Base-by-base conservation (phyloP, 2,113 vertebrate genomes). In the Tapirus terrestris region DNA sequence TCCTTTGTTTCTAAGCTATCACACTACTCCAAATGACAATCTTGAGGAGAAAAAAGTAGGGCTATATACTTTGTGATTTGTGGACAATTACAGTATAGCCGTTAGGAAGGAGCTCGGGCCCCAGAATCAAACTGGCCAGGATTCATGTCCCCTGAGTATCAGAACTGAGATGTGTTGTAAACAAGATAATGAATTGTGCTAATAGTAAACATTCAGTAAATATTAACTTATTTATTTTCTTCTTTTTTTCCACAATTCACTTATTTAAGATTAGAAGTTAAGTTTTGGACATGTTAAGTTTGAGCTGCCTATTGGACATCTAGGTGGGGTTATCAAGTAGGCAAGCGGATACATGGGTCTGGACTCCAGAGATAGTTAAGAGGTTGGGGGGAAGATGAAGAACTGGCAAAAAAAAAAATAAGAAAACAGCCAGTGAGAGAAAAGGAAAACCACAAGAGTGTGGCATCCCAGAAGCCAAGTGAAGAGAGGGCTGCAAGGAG, bases 201-300 rank as follows among this genome's bases (percentile, higher is more conserved):
- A 94, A 76, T 23, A 83, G n/a, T 33, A 51, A 91, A 25, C 53
- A 61, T 21, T 92, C 39, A 25, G 33, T 56, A 89, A 92, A 94
- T 56, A 29, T 75, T 87, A 91, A 45, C 29, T 70, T 82, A 79
- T 51, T 48, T 79, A 4, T 89, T 81, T 73, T 67, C 29, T 87
- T 72, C 63, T 33, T 67, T 96, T 84, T 84, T 83, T 16, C 75
- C 61, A 91, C 14, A 83, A 88, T 81, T 65, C n/a, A 93, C 18
- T 96, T 11, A 85, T 48, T 94, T 88, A 93, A 86, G 31, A 86
- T 68, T 87, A 86, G 53, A 82, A 29, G 48, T 58, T 93, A 95
- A 65, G 18, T 80, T 80, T 81, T 60, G 18, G 8, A 80, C 18
- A 63, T 77, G 36, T 51, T 79, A 76, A 97, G 17, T 93, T 27